A percentile compares a stretch with the other conserved stretches of the same genome.
Evolutionary conservation across 2,888 invertebrate species (phyloP).

Genomic region (Drosophila suboccidentalis): DNA sequence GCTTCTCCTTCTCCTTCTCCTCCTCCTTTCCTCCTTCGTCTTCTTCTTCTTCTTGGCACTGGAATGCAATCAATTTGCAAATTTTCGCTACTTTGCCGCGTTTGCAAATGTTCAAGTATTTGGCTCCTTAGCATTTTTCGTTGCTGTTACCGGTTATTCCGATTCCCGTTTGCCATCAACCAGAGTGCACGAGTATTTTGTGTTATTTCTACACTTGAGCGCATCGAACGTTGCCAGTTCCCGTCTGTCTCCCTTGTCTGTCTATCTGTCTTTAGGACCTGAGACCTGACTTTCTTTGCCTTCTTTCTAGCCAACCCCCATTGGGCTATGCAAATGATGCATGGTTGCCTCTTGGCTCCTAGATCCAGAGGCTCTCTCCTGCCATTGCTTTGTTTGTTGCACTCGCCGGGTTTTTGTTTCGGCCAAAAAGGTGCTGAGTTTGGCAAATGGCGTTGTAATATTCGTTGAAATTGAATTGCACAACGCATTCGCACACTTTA

Average conservation of each 20-base stretch:
- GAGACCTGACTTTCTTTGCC: slow-evolving; percentile 29
- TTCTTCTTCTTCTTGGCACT: slow-evolving; percentile 61
- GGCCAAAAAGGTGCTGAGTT: slow-evolving; percentile 66
- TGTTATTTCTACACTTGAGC: slow-evolving; percentile 71
- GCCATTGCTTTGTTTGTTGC: slow-evolving; percentile 43
- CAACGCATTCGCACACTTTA: slow-evolving; percentile 44
- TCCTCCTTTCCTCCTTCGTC: neutral
- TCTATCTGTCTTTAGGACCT: slow-evolving; percentile 38
- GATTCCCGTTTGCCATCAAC: slow-evolving; percentile 37
- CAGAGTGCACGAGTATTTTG: slow-evolving; percentile 44
- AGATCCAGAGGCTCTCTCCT: slow-evolving; percentile 9
- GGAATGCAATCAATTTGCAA: slow-evolving; percentile 84
- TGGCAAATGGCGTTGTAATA: slow-evolving; percentile 73
- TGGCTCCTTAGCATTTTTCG: slow-evolving; percentile 75
- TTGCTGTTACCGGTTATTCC: slow-evolving; percentile 52
- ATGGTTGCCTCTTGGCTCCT: slow-evolving; percentile 45
- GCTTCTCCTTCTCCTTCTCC: neutral
- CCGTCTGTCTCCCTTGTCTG: slow-evolving; percentile 2
- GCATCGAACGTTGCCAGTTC: slow-evolving; percentile 60
- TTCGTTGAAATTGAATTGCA: slow-evolving; percentile 64
- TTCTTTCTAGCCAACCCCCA: slow-evolving; percentile 36
- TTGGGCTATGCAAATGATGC: slow-evolving; percentile 64
- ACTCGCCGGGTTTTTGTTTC: slow-evolving; percentile 57
- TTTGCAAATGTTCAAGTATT: slow-evolving; percentile 79
- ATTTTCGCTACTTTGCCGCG: slow-evolving; percentile 83